A percentile compares a stretch with the other conserved stretches of the same genome.
Conservation (phyloP, 2,113 vertebrate genomes). For the Syngnathus floridae region DNA sequence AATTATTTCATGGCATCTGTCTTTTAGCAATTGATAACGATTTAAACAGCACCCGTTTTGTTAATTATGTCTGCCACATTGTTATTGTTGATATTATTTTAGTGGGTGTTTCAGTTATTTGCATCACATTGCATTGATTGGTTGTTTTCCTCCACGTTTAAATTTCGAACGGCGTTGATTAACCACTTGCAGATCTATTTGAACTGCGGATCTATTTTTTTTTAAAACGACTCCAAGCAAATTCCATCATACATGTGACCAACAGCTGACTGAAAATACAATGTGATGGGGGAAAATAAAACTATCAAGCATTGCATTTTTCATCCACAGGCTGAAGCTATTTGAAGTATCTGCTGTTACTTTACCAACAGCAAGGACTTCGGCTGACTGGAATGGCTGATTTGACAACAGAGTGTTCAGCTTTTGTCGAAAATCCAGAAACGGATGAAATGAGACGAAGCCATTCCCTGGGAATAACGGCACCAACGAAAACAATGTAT, state of each 20-base stretch:
- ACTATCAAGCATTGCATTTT: neutral
- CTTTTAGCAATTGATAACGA: no score
- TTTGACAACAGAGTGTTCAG: neutral
- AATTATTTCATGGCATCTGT: neutral
- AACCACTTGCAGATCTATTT: no score
- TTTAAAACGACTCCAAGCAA: neutral
- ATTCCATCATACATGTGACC: neutral
- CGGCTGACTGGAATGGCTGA: slow-evolving; percentile 22
- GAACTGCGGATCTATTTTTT: no score
- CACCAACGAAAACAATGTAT: neutral
- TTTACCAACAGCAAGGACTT: neutral
- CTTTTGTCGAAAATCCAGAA: slow-evolving; percentile 10
- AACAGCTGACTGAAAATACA: neutral
- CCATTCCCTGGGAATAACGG: slow-evolving; percentile 11
- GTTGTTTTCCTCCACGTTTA: no score
- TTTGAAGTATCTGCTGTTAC: neutral
- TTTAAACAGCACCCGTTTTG: no score
- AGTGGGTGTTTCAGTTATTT: no score
- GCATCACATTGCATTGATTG: no score
- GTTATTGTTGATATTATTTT: no score
- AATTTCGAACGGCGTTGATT: no score
- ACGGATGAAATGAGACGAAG: slow-evolving; percentile 33
- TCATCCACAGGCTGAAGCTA: slow-evolving; percentile 7
- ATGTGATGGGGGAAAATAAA: neutral
- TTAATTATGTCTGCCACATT: no score